phyloP scores from a whole-genome alignment of 2,888 invertebrate species.

The Oxyteleia sp. region DNA sequence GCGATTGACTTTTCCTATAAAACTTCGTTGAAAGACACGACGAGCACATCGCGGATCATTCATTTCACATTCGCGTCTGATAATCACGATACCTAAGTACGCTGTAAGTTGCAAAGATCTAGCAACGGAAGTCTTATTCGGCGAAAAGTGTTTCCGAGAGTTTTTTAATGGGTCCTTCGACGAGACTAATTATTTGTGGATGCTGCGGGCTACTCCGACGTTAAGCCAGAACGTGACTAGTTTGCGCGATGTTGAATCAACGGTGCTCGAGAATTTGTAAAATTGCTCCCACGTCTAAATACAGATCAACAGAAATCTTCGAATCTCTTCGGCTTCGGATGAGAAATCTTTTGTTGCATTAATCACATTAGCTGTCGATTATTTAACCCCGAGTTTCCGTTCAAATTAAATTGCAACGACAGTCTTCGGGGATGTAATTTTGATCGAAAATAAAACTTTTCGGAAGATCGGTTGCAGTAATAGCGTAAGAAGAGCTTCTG shows the following conservation, averaged over 20 bases:
- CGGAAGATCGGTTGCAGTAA: constrained; percentile 9
- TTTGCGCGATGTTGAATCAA: constrained; percentile 73
- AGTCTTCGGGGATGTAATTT: background rate
- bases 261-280: constrained; percentile 76
- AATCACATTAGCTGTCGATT: constrained; percentile 35
- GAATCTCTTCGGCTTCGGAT: background rate
- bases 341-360: constrained; percentile 23
- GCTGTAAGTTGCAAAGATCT: constrained; percentile 49
- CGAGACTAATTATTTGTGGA: constrained; percentile 78
- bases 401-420: constrained; percentile 22
- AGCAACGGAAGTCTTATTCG: constrained; percentile 65
- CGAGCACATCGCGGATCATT: constrained; percentile 14
- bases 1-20: constrained; percentile 15
- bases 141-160: constrained; percentile 78
- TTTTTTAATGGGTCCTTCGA: constrained; percentile 79
- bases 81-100: constrained; percentile 39
- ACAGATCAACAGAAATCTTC: constrained; percentile 61
- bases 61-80: constrained; percentile 34
- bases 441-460: constrained; percentile 21
- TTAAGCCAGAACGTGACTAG: constrained; percentile 77
- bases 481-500: constrained; percentile 6
- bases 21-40: constrained; percentile 6
- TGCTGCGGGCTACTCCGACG: constrained; percentile 75
- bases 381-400: constrained; percentile 3
- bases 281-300: constrained; percentile 71